A percentile compares a stretch with the other conserved stretches of the same genome.
These are phyloP conservation scores for Labrus mixtus DNA, from an alignment of 2,113 vertebrate species.

Conservation along the genomic window DNA sequence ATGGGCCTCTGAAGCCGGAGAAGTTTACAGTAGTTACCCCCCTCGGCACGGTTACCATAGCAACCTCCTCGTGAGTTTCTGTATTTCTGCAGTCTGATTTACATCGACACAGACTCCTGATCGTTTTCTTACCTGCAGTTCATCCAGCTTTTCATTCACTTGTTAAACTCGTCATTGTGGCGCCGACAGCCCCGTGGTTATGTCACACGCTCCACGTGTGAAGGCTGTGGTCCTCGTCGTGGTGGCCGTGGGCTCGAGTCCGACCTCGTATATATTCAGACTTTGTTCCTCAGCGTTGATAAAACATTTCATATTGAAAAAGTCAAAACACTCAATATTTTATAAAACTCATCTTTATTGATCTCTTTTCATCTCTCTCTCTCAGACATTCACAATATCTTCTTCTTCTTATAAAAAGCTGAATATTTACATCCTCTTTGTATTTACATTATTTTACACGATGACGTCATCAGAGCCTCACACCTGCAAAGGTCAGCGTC, in stretches of 20 bases:
- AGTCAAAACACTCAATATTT: background rate
- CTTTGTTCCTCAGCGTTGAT: no score
- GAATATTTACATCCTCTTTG: slow-evolving; percentile 71
- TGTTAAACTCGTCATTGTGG: no score
- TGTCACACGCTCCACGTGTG: no score
- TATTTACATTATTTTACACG: slow-evolving; percentile 71
- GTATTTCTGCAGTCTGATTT: background rate
- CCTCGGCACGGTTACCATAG: background rate
- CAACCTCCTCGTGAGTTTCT: background rate
- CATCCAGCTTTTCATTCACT: no score
- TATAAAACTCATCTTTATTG: slow-evolving; percentile 74
- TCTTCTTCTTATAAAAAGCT: slow-evolving; percentile 65
- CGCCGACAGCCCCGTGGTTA: no score
- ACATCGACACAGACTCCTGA: background rate
- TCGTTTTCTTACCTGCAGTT: no score
- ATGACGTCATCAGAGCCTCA: slow-evolving; percentile 36
- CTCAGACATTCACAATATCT: slow-evolving; percentile 30
- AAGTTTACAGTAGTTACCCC: background rate
- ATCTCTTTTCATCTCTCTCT: slow-evolving; percentile 8
- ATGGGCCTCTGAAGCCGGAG: background rate
- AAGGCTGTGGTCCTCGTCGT: no score
- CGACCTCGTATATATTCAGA: no score
- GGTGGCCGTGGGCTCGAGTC: no score
- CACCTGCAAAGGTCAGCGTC: slow-evolving; percentile 22
- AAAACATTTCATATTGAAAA: background rate